Base-by-base conservation (phyloP, 2,888 invertebrate genomes). In the Nomada hirtipes region DNA sequence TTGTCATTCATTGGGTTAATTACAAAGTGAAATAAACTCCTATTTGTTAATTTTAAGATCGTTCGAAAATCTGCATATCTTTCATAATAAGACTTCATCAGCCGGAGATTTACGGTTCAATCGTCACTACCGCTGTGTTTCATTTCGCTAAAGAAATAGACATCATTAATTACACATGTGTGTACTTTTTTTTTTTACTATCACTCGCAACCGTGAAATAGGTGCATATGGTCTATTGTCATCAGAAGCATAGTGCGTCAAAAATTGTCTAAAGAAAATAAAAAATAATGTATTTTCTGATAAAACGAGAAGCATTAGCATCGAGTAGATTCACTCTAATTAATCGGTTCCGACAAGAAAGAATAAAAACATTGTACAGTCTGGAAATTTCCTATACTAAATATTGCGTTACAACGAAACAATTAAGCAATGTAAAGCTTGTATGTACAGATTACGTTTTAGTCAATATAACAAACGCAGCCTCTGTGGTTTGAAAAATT, bases 71-170 rank as follows among this genome's bases (percentile, higher is more conserved):
- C 69, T 76, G 72, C 64, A 82, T 69, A 76, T 86, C 75, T 76
- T 83, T 82, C 76, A 57, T 82, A 78, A 85, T 81, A 76, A 71
- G 77, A 83, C 76, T 80, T 82, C 87, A 75, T 82, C 85, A 79
- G 76, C 84, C 83, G 71, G 68, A 76, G 76, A 87, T 77, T 79
- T 79, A 86, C 72, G 71, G 76, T 72, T 85, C 60, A 84, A 81
- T 85, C 85, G 77, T 76, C 76, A 86, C 84, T 82, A 86, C 76
- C 68, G 79, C 84, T 83, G 79, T 67, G 79, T 76, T 86, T 55
- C 85, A 53, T 86, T 88, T 86, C 79, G 81, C 88, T 89, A 88
- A 83, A 87, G 83, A 87, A 90, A 89, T 79, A 86, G 78, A 86
- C 79, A 86, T 74, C 36, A 89, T 87, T 82, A 87, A 82, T 88